A percentile compares a stretch with the other conserved stretches of the same genome.
phyloP scores from a whole-genome alignment of 92 coral and sea anemone species.

The Desmophyllum pertusum region DNA sequence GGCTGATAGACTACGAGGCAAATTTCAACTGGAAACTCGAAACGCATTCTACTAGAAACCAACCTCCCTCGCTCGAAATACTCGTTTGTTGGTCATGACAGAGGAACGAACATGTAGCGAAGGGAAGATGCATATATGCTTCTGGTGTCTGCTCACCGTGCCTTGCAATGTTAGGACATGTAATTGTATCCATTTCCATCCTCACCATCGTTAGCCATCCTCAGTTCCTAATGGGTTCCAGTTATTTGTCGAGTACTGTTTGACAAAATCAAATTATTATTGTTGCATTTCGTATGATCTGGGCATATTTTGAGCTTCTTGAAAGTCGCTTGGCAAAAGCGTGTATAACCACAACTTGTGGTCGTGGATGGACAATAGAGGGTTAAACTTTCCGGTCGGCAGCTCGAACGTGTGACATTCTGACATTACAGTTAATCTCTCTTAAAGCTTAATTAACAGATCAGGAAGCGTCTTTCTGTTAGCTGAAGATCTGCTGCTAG shows the following conservation, averaged over 20 bases:
- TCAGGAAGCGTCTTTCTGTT: too few relatives aligned
- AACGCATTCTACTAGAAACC: conserved; percentile 35
- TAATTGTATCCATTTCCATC: neutral
- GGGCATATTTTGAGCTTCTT: neutral
- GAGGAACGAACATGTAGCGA: neutral
- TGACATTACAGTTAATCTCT: neutral
- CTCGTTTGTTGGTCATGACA: neutral
- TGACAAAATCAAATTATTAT: neutral
- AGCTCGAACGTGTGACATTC: neutral
- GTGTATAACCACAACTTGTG: neutral
- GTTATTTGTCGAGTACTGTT: neutral
- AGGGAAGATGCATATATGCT: too few relatives aligned
- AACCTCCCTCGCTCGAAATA: neutral
- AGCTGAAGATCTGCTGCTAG: too few relatives aligned
- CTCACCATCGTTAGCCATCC: neutral
- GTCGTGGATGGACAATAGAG: neutral
- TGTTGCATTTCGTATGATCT: neutral
- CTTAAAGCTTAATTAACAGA: too few relatives aligned
- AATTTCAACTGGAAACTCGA: conserved; percentile 88
- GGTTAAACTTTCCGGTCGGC: neutral
- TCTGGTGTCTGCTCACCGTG: too few relatives aligned
- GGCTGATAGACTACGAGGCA: conserved; percentile 89
- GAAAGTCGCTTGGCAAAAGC: neutral
- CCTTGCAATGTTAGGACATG: neutral
- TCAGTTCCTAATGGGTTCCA: neutral